Evolutionary conservation across 2,797 vertebrate genomes (phyloP).

Genomic region (Pseudomugil tenellus): DNA sequence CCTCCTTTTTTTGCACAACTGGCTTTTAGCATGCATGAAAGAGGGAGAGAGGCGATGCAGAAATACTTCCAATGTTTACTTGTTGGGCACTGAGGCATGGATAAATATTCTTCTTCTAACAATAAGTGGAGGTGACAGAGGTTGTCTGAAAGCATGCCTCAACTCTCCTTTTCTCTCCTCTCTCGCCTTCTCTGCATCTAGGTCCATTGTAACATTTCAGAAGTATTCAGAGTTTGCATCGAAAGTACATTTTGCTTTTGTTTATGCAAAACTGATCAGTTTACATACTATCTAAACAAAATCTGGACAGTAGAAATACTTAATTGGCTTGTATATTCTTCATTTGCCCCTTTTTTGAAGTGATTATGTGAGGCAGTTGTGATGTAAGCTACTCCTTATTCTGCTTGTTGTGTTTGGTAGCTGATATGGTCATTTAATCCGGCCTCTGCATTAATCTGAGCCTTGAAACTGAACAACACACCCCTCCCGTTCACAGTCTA

Average conservation of each 20-base stretch:
- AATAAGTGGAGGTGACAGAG: constrained; percentile 76
- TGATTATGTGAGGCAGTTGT: constrained; percentile 12
- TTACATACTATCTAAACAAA: constrained; percentile 21
- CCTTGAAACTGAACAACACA: constrained; percentile 1
- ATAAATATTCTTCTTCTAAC: constrained; percentile 75
- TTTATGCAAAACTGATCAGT: constrained; percentile 33
- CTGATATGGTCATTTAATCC: constrained; percentile 21
- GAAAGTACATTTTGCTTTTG: constrained; percentile 27
- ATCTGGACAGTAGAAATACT: constrained; percentile 7
- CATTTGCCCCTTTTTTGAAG: background rate
- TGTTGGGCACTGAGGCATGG: constrained; percentile 68
- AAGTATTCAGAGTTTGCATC: constrained; percentile 25
- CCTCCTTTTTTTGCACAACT: constrained; percentile 55
- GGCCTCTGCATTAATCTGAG: constrained; percentile 23
- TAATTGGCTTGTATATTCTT: constrained; percentile 5
- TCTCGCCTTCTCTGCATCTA: constrained; percentile 20
- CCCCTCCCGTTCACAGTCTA: background rate
- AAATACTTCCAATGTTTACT: constrained; percentile 64
- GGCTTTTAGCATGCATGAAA: constrained; percentile 1
- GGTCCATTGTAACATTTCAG: constrained; percentile 16
- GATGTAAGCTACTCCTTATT: background rate
- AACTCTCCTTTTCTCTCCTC: constrained; percentile 13
- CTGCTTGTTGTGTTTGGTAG: background rate
- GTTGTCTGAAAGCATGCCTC: constrained; percentile 59
- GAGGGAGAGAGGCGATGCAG: constrained; percentile 1